phyloP scores from a whole-genome alignment of 2,797 vertebrate species.

The Cephalopachus bancanus region DNA sequence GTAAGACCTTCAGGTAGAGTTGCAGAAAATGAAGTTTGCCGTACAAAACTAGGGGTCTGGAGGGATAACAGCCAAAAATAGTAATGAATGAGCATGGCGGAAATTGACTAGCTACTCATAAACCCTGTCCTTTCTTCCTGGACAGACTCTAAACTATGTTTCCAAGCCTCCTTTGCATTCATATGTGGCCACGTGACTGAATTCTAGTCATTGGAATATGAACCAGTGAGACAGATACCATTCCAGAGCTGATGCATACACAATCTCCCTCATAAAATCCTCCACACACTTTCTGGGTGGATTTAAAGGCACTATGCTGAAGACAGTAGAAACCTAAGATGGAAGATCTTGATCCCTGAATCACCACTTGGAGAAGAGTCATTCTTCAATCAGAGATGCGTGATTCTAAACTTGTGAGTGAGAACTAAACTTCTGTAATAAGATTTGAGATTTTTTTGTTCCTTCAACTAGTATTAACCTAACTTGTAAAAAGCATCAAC shows the following conservation, averaged over 20 bases:
- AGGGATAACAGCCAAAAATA: background rate
- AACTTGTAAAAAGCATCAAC: background rate
- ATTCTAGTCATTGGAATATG: background rate
- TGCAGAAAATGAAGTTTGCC: background rate
- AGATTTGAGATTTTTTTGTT: background rate
- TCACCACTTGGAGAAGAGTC: too few relatives aligned
- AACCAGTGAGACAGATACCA: background rate
- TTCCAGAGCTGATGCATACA: background rate
- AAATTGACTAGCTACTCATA: background rate
- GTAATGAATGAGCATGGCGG: background rate
- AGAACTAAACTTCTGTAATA: background rate
- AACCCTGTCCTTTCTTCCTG: background rate
- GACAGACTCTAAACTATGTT: background rate
- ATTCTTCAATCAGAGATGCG: background rate
- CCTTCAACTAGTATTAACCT: background rate
- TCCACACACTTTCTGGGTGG: background rate
- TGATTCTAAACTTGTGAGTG: background rate
- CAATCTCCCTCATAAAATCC: background rate
- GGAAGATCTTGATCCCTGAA: background rate
- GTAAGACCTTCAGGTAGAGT: background rate
- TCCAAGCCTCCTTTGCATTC: background rate
- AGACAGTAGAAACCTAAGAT: background rate
- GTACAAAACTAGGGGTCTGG: background rate
- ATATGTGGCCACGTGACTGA: background rate
- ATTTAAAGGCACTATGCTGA: background rate